Percentiles rank a stretch among this genome's conserved stretches.
phyloP scores from a whole-genome alignment of 2,888 invertebrate genomes.

The Machimus rusticus region DNA sequence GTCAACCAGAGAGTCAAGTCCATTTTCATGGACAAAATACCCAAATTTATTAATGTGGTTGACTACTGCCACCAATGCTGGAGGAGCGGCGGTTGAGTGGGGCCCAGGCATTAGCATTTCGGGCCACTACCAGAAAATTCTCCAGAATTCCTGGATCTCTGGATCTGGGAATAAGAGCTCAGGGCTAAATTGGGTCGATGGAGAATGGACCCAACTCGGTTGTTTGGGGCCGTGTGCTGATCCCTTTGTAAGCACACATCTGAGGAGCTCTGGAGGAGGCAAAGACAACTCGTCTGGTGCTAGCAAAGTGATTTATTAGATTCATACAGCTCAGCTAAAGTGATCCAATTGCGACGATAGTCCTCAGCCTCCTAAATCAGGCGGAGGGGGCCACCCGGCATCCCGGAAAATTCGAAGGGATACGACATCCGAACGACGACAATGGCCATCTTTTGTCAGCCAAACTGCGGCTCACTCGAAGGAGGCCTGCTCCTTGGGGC shows the following conservation, averaged over 20 bases:
- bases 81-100: neutral
- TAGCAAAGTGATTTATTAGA: constrained; percentile 47
- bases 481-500: neutral
- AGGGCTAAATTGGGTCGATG: neutral
- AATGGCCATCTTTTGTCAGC: neutral
- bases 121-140: neutral
- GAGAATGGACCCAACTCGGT: neutral
- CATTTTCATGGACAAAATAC: constrained; percentile 9
- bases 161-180: neutral
- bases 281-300: constrained; percentile 27
- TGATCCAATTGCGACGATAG: constrained; percentile 46
- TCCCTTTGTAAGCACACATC: constrained; percentile 21
- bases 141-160: neutral
- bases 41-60: constrained; percentile 28
- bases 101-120: neutral
- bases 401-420: neutral
- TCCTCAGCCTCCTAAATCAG: constrained; percentile 1
- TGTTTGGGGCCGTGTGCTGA: constrained; percentile 19
- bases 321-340: constrained; percentile 47
- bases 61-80: neutral
- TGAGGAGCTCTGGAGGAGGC: neutral
- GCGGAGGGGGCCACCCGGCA: neutral
- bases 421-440: neutral
- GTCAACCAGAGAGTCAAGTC: constrained; percentile 19
- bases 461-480: neutral